Evolutionary conservation across 2,797 vertebrate genomes (phyloP).

Genomic region (Parauchenoglanis punctatus): DNA sequence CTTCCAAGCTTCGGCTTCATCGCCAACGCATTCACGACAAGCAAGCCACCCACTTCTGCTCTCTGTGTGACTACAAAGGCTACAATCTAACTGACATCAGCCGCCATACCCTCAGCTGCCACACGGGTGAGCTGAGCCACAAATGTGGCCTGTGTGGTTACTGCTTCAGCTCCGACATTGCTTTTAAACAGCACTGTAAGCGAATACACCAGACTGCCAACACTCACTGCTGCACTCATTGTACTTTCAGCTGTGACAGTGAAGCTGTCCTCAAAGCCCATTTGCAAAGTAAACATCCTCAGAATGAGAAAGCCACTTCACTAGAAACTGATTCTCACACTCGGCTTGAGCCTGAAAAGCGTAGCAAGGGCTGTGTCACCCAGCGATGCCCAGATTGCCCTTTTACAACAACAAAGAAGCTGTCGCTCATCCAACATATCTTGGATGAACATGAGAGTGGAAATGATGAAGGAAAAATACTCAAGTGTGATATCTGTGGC

Average conservation of each 20-base stretch:
- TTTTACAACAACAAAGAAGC: constrained; percentile 84
- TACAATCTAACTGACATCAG: constrained; percentile 87
- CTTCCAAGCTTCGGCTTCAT: constrained; percentile 89
- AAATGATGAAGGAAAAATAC: constrained; percentile 67
- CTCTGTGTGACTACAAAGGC: constrained; percentile 87
- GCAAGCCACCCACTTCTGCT: constrained; percentile 86
- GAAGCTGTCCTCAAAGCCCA: constrained; percentile 79
- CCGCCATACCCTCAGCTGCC: constrained; percentile 88
- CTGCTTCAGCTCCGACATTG: constrained; percentile 86
- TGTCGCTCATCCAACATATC: constrained; percentile 85
- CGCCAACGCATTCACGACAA: constrained; percentile 86
- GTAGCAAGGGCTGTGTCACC: constrained; percentile 78
- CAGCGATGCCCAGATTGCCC: constrained; percentile 85
- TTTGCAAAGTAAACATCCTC: constrained; percentile 78
- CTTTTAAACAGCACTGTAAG: constrained; percentile 87
- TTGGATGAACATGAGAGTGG: constrained; percentile 82
- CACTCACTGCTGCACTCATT: constrained; percentile 69
- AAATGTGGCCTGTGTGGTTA: constrained; percentile 82
- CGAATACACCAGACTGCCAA: constrained; percentile 78
- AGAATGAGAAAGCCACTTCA: constrained; percentile 76
- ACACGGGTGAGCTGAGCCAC: constrained; percentile 79
- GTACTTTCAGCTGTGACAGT: constrained; percentile 77
- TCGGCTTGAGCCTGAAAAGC: constrained; percentile 76
- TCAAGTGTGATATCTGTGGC: constrained; percentile 84
- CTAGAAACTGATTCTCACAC: constrained; percentile 72